phyloP scores from a whole-genome alignment of 2,113 vertebrate genomes.

The Odocoileus hemionus region DNA sequence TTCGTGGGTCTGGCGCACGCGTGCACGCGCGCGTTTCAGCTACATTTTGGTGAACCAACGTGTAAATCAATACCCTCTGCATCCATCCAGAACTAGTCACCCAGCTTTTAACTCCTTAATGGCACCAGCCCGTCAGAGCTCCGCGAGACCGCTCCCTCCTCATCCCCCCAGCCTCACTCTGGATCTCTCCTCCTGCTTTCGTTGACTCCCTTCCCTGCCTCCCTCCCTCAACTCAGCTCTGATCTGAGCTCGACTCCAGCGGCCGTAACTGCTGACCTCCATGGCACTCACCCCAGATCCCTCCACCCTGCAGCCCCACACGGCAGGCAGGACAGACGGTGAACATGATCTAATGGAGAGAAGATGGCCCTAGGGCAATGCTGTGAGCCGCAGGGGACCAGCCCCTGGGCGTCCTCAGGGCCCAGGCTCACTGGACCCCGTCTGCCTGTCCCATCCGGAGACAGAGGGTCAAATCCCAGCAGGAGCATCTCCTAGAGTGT shows the following conservation, averaged over 20 bases:
- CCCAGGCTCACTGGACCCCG: fast-evolving
- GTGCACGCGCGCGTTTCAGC: fast-evolving
- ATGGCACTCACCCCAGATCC: neutral
- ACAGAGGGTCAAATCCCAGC: neutral
- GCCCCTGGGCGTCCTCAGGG: fast-evolving
- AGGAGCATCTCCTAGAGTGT: neutral
- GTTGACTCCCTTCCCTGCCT: neutral
- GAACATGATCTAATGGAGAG: neutral
- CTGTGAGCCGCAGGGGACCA: neutral
- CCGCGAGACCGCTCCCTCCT: fast-evolving
- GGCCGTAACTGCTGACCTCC: neutral
- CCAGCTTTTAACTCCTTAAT: neutral
- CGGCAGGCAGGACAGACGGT: fast-evolving
- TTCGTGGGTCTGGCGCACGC: fast-evolving
- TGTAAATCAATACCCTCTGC: neutral
- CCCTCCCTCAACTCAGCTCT: neutral
- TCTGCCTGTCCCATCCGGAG: fast-evolving
- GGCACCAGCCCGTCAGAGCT: neutral
- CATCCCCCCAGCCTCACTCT: neutral
- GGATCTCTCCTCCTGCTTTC: neutral
- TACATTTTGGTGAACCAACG: too few relatives aligned
- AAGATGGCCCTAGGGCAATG: fast-evolving
- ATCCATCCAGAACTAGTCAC: neutral
- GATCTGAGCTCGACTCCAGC: neutral
- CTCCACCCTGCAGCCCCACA: fast-evolving